phyloP scores from a whole-genome alignment of 1,140 invertebrate species.

The Mizuhopecten yessoensis region DNA sequence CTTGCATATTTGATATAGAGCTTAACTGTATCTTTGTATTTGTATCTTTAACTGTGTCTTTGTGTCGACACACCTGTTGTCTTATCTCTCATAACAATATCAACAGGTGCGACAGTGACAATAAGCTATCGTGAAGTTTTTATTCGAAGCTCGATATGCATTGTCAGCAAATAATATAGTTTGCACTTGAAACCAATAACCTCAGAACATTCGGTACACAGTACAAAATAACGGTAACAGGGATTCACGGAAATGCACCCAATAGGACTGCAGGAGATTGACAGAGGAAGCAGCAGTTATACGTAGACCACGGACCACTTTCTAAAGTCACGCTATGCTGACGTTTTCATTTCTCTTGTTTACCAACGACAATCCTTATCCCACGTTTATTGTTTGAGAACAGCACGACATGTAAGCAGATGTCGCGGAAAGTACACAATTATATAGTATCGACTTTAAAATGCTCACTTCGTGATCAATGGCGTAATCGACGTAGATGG shows the following conservation, averaged over 20 bases:
- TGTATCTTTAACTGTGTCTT: too few species aligned
- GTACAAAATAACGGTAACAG: too few species aligned
- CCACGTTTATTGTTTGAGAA: constrained; percentile 7
- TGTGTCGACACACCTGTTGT: too few species aligned
- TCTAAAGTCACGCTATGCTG: not conserved
- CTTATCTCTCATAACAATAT: too few species aligned
- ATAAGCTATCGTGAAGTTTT: too few species aligned
- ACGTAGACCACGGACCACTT: not conserved
- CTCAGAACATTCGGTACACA: not conserved
- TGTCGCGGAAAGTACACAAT: not conserved
- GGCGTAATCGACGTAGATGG: not conserved
- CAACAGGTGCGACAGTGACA: too few species aligned
- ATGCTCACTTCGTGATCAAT: not conserved
- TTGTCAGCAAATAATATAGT: not conserved
- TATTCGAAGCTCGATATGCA: too few species aligned
- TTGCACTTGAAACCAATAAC: not conserved
- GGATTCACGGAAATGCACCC: too few species aligned
- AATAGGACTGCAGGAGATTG: not conserved
- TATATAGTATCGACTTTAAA: not conserved
- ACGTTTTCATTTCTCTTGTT: not conserved
- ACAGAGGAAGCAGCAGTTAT: not conserved
- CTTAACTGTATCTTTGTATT: too few species aligned
- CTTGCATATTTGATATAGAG: too few species aligned
- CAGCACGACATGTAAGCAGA: not conserved
- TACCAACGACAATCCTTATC: not conserved